Evolutionary conservation across 2,113 vertebrate genomes (phyloP), one percentile per base, ranked within the genome.

Genomic region (Lasiurus cinereus): DNA sequence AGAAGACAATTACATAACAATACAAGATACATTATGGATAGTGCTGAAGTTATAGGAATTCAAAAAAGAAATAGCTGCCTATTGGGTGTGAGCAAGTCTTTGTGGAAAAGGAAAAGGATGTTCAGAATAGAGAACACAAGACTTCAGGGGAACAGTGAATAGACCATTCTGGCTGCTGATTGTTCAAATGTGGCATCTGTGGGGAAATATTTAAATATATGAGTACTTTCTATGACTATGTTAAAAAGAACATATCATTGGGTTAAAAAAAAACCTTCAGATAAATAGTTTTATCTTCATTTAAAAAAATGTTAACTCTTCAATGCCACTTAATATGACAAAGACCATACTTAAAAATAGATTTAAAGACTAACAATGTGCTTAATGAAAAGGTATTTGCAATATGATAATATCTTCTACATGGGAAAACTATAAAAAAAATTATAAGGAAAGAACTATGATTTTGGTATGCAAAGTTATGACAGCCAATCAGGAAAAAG

Each of bases 311-410:
- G 8, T 59, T 74, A 73, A 73, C 29, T 21, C 9, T 67, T 31
- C 29, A 29, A 33, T 69, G 21, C 12, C 24, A 48, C 24, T 19
- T 91, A 11, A 33, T 93, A 29, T 69, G 29, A 83, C 69, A 90
- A 84, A 70, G 43, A n/a, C 24, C 27, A 29, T 62, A 70, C 85
- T 93, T 88, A 43, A 94, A 91, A 94, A 46, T 21, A 84, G 18
- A 83, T 48, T 74, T 83, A 70, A 88, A 91, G 13, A 39, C 6
- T 82, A 80, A 52, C 7, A 54, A 64, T 76, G 64, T 11, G 70
- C 87, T 24, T n/a, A n/a, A 59, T 82, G 18, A 18, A 86, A 86
- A 93, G 59, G 1, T 33, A 31, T 83, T 87, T 90, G 15, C 43
- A 93, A 72, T 66, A 62, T 2, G 9, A 27, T 36, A 52, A 9